Evolutionary conservation across 2,113 vertebrate species (phyloP), one percentile per base, ranked within the genome.

Genomic region (Aepyceros melampus): DNA sequence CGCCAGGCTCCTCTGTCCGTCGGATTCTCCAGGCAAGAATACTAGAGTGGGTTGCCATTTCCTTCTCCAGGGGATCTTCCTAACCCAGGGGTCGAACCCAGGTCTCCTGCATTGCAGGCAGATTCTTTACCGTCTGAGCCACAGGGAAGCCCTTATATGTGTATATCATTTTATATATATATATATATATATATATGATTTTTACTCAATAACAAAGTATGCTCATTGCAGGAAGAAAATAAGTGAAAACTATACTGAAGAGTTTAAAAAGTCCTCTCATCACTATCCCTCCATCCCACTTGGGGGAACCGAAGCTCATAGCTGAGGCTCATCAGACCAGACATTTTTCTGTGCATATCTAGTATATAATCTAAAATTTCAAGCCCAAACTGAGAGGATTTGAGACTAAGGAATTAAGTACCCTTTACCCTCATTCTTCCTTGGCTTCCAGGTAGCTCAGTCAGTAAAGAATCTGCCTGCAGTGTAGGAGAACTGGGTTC

Each of bases 151-250:
- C 19, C 67, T n/a, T 71, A 40, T 12, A 71, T 36, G 10, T 71
- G 4, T 33, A 27, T 43, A 76, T 43, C 1, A 87, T 64, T n/a
- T 17, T 17, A 47, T 55, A 56, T 67, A 83, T 23, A 71, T 36
- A 83, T 23, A 71, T 36, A 49, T 56, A 45, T 62, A 29, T 74
- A 13, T 27, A 83, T 23, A 71, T 36, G 64, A 60, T 49, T 79
- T 95, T 92, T 74, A 86, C 81, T 92, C 19, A 40, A 43, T n/a
- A 36, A 87, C 12, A 89, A 94, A 81, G 6, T n/a, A 81, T 90
- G 14, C 17, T 71, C 5, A 53, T 15, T 85, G 49, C 45, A 94
- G 60, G 40, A 78, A 82, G 62, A 76, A 43, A 64, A 33, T 25
- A 64, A 55, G 25, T 91, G 17, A 36, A 83, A 91, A 81, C 58